These are phyloP conservation scores for Eupithecia vulgata DNA, from an alignment of 2,888 invertebrate species.

Conservation along the genomic window DNA sequence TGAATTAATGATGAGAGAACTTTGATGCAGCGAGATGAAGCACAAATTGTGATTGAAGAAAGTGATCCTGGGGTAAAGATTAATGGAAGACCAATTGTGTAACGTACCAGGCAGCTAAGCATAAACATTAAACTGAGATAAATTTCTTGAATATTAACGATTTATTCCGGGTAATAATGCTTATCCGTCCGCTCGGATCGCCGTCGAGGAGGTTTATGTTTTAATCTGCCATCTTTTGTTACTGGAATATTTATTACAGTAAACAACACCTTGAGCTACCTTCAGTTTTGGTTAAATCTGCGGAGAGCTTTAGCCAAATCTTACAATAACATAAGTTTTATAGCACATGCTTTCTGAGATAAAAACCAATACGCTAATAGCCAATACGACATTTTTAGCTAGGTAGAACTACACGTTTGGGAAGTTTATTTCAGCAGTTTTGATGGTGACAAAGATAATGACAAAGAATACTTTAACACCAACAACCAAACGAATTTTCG, in stretches of 20 bases:
- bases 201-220: slow-evolving; percentile 3
- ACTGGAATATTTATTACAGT: slow-evolving; percentile 5
- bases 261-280: background rate
- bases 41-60: slow-evolving; percentile 6
- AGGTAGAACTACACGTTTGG: no score
- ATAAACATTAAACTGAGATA: slow-evolving; percentile 5
- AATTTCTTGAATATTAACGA: slow-evolving; percentile 13
- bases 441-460: background rate
- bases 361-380: no score
- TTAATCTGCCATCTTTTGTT: slow-evolving; percentile 9
- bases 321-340: background rate
- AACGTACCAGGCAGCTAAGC: background rate
- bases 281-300: background rate
- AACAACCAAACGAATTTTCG: background rate
- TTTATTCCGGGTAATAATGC: slow-evolving; percentile 13
- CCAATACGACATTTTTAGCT: no score
- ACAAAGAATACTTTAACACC: background rate
- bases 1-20: slow-evolving; percentile 7
- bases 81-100: background rate
- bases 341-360: background rate
- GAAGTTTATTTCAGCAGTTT: background rate
- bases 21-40: background rate
- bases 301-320: background rate
- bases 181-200: slow-evolving; percentile 10
- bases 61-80: background rate